Evolutionary conservation across 2,888 invertebrate genomes (phyloP).

Genomic region (Mellilla xanthometata): DNA sequence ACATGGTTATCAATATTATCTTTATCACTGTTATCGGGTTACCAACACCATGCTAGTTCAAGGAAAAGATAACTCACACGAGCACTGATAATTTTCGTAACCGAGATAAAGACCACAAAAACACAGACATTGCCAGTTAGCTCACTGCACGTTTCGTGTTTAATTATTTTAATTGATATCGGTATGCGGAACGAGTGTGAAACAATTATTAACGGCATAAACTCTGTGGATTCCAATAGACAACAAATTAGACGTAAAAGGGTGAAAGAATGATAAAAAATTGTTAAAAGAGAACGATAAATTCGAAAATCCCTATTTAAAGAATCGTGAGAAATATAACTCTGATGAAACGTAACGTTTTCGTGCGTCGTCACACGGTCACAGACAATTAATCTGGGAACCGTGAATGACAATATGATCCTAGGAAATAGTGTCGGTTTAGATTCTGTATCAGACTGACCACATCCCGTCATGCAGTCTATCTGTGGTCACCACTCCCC

Average conservation of each 20-base stretch:
- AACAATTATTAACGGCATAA: conserved; percentile 10
- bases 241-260: conserved; percentile 17
- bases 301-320: conserved; percentile 22
- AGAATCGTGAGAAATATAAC: conserved; percentile 24
- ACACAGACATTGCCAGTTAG: neutral
- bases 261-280: conserved; percentile 16
- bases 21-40: conserved; percentile 26
- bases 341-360: conserved; percentile 3
- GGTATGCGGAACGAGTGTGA: neutral
- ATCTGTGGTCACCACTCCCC: conserved; percentile 38
- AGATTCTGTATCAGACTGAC: conserved; percentile 40
- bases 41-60: conserved; percentile 17
- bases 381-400: conserved; percentile 15
- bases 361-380: conserved; percentile 20
- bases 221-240: conserved; percentile 9
- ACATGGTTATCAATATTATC: conserved; percentile 27
- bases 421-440: conserved; percentile 37
- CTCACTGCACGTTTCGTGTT: too few species aligned
- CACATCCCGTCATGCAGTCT: conserved; percentile 46
- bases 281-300: conserved; percentile 19
- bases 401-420: conserved; percentile 30
- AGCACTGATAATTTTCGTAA: conserved; percentile 13
- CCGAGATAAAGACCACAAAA: neutral
- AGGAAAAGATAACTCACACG: conserved; percentile 5
- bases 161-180: neutral